Evolutionary conservation across 2,113 vertebrate genomes (phyloP), one percentile per base, ranked within the genome.

Genomic region (Jaculus jaculus): DNA sequence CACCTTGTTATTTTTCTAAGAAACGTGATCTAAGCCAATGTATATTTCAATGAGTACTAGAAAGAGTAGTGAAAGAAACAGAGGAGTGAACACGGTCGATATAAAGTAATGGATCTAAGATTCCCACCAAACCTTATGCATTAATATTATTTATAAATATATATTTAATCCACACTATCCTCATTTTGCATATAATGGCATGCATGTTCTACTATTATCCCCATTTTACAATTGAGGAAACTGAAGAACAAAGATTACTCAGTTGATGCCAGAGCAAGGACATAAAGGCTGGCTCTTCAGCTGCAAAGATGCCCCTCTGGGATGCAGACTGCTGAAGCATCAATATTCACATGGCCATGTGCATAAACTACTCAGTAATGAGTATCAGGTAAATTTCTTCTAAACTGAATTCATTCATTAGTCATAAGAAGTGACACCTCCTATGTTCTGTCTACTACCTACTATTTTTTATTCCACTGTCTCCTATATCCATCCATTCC

Each of bases 381-480:
- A 3, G 30, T 71, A 37, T 79, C 65, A 89, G n/a, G 51, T 82
- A 75, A 69, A 91, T 72, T 47, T 89, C 21, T n/a, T 93, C 10
- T 18, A 75, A 69, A 11, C 28, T 34, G 4, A 0, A 63, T 58
- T 78, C 28, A 87, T 69, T 87, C 39, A 68, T 60, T 11, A 82
- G 16, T 71, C 71, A 81, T 3, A 47, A 47, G 13, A 87, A 87
- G 24, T 58, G 77, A 72, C 20, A 77, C n/a, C 26, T 65, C 21
- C n/a, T 58, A 60, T 89, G 18, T 60, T 66, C 37, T 74, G 69
- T 23, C 18, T 5, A 78, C 60, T 60, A 84, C 51, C 23, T 16
- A 72, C 87, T 63, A 30, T 72, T 91, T 91, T 79, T 21, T 8
- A 32, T 60, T 89, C 94, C 32, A 91, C 66, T 32, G 47, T 34